Base-by-base conservation (phyloP, 2,113 vertebrate species). In the Paramisgurnus dabryanus region DNA sequence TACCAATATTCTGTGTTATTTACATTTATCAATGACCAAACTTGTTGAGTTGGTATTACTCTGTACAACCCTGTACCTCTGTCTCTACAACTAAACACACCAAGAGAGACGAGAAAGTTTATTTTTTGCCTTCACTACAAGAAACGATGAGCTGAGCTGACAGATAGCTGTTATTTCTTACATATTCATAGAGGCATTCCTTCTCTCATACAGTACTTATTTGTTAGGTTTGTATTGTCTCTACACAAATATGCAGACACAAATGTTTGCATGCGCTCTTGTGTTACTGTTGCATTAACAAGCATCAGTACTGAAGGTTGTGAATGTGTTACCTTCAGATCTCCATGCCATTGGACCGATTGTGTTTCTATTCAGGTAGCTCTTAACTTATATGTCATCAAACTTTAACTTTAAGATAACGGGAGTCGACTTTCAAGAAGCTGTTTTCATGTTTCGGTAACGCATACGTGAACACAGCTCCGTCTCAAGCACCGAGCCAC, bases 51-150 rank as follows among this genome's bases (percentile, higher is more conserved):
- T 7, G 55, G 15, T n/a, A 58, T 47, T 43, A 15, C 43, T 64
- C 60, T 67, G 63, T 66, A 61, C 55, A 79, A 79, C 15, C 45
- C 45, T 80, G 17, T 64, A 71, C 45, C 78, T 80, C 78, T 41
- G 45, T 18, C 12, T 57, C 15, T 27, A 61, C n/a, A 8, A 53
- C 55, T 60, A 72, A 57, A 72, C 27, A 22, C 60, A 70, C 22
- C 40, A 72, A 3, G 3, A 40, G 7, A 8, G 55, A 17, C 55
- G 7, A 58, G 17, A 34, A 34, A 34, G 7, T 34, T 27, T 7
- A 13, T 58, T 43, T 43, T 5, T 39, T 53, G 58, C 43, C 7
- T 57, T 53, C 69, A 80, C 79, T 73, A 80, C 69, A 74, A 65
- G 13, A 55, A 64, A 47, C 73, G 34, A 34, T 39, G 18, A 27